phyloP scores from a whole-genome alignment of 1,140 invertebrate genomes.

The Chrysoperla carnea region DNA sequence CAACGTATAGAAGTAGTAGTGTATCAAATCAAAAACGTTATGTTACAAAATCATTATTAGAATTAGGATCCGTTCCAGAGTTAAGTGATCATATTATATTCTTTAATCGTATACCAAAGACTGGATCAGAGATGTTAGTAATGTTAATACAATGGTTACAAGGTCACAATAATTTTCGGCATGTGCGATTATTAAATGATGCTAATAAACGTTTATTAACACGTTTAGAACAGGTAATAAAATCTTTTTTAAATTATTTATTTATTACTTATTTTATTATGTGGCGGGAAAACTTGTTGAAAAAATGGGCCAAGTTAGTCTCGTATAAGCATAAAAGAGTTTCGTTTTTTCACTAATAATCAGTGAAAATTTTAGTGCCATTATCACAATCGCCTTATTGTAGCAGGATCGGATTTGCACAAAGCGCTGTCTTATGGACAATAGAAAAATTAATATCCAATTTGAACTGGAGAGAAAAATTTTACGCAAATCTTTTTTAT shows the following conservation, averaged over 20 bases:
- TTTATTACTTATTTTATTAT: neutral
- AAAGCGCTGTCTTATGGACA: too few species aligned
- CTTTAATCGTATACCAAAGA: slow-evolving; percentile 42
- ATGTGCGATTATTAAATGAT: slow-evolving; percentile 29
- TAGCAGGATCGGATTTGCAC: too few species aligned
- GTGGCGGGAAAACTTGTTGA: too few species aligned
- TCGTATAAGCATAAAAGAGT: too few species aligned
- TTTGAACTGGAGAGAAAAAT: too few species aligned
- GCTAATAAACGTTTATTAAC: slow-evolving; percentile 22
- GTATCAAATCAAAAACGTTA: slow-evolving; percentile 4
- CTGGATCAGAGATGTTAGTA: slow-evolving; percentile 44
- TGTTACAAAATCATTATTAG: slow-evolving; percentile 34
- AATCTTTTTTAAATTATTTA: neutral
- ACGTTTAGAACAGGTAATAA: slow-evolving; percentile 26
- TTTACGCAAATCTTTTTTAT: too few species aligned
- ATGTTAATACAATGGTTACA: slow-evolving; percentile 41
- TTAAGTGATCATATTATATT: slow-evolving; percentile 34
- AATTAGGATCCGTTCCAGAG: slow-evolving; percentile 27
- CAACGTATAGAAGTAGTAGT: neutral
- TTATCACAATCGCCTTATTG: too few species aligned
- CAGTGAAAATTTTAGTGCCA: too few species aligned
- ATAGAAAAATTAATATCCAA: too few species aligned
- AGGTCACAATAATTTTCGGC: slow-evolving; percentile 38
- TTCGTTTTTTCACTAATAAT: too few species aligned
- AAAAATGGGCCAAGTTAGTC: too few species aligned